A percentile compares a stretch with the other conserved stretches of the same genome.
Conservation (phyloP, 2,888 invertebrate genomes). For the Brachyptera risi region DNA sequence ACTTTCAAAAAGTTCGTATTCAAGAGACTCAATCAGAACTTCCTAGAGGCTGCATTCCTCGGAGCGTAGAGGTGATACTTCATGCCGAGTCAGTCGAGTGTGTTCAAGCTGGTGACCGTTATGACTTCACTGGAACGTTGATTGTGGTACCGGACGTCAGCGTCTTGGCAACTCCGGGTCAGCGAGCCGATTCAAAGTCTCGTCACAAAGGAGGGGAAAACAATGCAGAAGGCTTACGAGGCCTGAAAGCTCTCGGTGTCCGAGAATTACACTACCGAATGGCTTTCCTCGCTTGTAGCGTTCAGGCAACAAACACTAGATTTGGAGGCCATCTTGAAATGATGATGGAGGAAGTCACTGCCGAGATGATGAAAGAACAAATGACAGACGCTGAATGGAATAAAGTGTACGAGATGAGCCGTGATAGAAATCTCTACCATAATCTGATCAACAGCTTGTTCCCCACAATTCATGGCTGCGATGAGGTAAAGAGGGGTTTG, state of each 20-base stretch:
- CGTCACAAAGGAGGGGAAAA: constrained; percentile 68
- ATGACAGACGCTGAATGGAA: constrained; percentile 95
- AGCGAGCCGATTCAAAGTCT: constrained; percentile 75
- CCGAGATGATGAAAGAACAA: constrained; percentile 87
- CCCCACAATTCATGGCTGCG: constrained; percentile 94
- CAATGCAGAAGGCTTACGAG: constrained; percentile 79
- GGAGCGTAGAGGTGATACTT: constrained; percentile 89
- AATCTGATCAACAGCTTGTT: constrained; percentile 90
- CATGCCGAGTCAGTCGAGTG: constrained; percentile 95
- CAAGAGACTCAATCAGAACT: constrained; percentile 97
- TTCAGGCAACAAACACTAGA: constrained; percentile 79
- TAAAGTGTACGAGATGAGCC: constrained; percentile 95
- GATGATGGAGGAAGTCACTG: constrained; percentile 82
- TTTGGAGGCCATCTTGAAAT: constrained; percentile 78
- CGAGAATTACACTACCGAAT: constrained; percentile 82
- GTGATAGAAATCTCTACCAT: constrained; percentile 83
- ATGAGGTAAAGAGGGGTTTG: constrained; percentile 80
- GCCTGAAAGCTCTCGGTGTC: constrained; percentile 80
- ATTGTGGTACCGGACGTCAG: constrained; percentile 98
- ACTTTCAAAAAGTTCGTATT: constrained; percentile 96
- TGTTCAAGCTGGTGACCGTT: constrained; percentile 82
- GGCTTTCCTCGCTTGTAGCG: constrained; percentile 91
- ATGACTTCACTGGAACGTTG: constrained; percentile 91
- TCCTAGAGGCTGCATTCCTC: constrained; percentile 93
- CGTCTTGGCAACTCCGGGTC: constrained; percentile 78